Percentiles rank a stretch among this genome's conserved stretches.
phyloP scores from a whole-genome alignment of 2,888 invertebrate genomes.

The Cryptus armator region DNA sequence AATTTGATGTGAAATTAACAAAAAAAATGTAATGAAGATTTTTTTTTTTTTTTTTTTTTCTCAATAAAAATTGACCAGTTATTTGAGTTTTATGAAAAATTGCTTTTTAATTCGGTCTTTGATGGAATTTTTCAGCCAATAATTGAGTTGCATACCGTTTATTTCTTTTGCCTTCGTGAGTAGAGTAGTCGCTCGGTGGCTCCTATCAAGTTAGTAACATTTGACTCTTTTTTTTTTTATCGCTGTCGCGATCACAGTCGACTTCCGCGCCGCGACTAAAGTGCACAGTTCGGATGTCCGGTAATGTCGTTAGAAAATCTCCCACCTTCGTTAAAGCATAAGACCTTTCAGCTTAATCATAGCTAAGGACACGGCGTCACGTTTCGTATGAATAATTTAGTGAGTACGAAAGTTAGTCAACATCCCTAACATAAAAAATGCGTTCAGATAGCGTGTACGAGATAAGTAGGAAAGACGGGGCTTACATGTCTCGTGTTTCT shows the following conservation, averaged over 20 bases:
- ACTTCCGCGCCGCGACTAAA: background rate
- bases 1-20: background rate
- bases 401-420: background rate
- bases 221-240: too few relatives aligned
- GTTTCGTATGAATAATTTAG: conserved; percentile 4
- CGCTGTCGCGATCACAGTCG: background rate
- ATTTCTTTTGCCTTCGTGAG: too few relatives aligned
- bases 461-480: background rate
- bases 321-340: background rate
- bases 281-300: background rate
- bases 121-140: too few relatives aligned
- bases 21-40: background rate
- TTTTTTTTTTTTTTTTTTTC: background rate
- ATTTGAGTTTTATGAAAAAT: too few relatives aligned
- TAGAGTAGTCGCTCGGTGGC: too few relatives aligned
- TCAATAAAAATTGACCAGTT: too few relatives aligned
- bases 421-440: background rate
- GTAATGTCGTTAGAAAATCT: background rate
- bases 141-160: too few relatives aligned
- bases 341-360: background rate
- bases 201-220: too few relatives aligned
- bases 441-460: background rate
- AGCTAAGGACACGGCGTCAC: background rate
- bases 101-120: too few relatives aligned
- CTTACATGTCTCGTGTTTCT: too few relatives aligned